A percentile compares a stretch with the other conserved stretches of the same genome.
phyloP scores from a whole-genome alignment of 2,888 invertebrate species.

The Sesia bembeciformis region DNA sequence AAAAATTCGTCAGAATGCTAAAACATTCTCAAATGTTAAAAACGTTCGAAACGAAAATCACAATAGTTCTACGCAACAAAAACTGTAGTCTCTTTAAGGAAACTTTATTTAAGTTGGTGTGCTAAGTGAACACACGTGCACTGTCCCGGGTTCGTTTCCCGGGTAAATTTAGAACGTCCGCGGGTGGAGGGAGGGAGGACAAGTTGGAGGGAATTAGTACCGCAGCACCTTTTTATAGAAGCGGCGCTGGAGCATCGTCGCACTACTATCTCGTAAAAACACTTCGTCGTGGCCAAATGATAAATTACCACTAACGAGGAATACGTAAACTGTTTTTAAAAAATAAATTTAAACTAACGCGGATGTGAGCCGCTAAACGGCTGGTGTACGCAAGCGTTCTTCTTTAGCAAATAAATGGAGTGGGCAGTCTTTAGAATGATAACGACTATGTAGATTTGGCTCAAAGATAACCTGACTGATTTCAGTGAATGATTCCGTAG shows the following conservation, averaged over 20 bases:
- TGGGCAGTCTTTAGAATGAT: too few relatives aligned
- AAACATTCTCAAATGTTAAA: not conserved
- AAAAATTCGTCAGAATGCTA: not conserved
- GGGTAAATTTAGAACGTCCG: conserved; percentile 58
- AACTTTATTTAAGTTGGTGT: conserved; percentile 40
- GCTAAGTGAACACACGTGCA: conserved; percentile 67
- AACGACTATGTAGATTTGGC: too few relatives aligned
- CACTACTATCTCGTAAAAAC: conserved; percentile 42
- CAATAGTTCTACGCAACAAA: too few relatives aligned
- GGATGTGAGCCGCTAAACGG: not conserved
- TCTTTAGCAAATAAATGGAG: too few relatives aligned
- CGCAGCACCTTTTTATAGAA: conserved; percentile 71
- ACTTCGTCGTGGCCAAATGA: conserved; percentile 32
- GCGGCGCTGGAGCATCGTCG: conserved; percentile 38
- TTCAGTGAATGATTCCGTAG: too few relatives aligned
- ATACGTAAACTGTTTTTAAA: conserved; percentile 1
- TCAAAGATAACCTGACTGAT: too few relatives aligned
- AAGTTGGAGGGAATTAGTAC: conserved; percentile 33
- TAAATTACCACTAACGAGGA: conserved; percentile 35
- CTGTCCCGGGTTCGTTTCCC: conserved; percentile 53
- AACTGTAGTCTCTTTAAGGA: not conserved
- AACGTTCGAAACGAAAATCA: too few relatives aligned
- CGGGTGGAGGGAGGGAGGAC: conserved; percentile 15
- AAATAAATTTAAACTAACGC: not conserved
- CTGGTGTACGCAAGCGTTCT: too few relatives aligned